Conservation (phyloP, 2,113 vertebrate genomes). For the Semicossyphus pulcher region DNA sequence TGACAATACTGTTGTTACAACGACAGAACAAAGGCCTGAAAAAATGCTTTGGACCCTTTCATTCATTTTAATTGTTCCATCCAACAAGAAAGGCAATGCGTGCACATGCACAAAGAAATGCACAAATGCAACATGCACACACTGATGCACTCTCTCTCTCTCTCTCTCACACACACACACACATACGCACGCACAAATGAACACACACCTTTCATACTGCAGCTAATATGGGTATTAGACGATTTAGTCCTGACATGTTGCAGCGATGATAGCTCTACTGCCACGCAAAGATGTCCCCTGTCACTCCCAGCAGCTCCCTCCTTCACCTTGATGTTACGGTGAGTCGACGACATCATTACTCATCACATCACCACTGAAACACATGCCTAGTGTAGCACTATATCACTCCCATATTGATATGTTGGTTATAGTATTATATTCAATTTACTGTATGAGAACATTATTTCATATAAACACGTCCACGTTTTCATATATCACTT, state of each 20-base stretch:
- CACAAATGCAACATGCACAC: slow-evolving; percentile 76
- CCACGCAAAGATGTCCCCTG: slow-evolving; percentile 49
- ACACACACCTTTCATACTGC: slow-evolving; percentile 71
- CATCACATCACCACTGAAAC: slow-evolving; percentile 76
- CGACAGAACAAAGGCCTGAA: slow-evolving; percentile 58
- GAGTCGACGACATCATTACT: slow-evolving; percentile 75
- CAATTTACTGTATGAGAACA: slow-evolving; percentile 79
- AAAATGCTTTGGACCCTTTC: slow-evolving; percentile 61
- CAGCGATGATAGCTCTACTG: slow-evolving; percentile 57
- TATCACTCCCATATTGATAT: slow-evolving; percentile 81
- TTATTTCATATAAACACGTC: slow-evolving; percentile 80
- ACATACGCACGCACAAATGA: slow-evolving; percentile 24
- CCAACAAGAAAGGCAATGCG: slow-evolving; percentile 79
- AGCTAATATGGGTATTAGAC: slow-evolving; percentile 73
- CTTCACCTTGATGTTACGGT: slow-evolving; percentile 69
- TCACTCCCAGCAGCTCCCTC: slow-evolving; percentile 60
- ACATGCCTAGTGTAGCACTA: slow-evolving; percentile 76
- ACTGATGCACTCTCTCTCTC: slow-evolving; percentile 48
- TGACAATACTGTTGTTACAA: slow-evolving; percentile 49
- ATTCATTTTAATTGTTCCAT: slow-evolving; percentile 48
- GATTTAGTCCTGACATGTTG: slow-evolving; percentile 68
- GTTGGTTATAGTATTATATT: slow-evolving; percentile 80
- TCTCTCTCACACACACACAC: slow-evolving; percentile 42
- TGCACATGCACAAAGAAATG: slow-evolving; percentile 83
- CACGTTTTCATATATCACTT: slow-evolving; percentile 80